These are phyloP conservation scores for Zosterops lateralis DNA, from an alignment of 2,113 vertebrate species.

Conservation along the genomic window DNA sequence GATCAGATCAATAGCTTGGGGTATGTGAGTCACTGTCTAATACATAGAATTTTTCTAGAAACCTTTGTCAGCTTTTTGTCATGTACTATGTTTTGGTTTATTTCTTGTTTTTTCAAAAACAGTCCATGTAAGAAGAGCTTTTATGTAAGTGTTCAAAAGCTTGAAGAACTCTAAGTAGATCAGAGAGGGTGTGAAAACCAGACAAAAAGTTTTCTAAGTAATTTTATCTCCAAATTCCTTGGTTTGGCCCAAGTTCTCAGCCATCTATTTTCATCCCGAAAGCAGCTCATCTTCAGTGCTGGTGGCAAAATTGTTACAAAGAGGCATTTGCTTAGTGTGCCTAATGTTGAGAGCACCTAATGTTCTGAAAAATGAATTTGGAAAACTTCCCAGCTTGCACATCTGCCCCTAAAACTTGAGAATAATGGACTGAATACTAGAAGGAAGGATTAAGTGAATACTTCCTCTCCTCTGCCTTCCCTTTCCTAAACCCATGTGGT, in stretches of 20 bases:
- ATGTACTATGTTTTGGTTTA: fast-evolving
- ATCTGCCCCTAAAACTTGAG: constrained; percentile 15
- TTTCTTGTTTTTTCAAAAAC: neutral
- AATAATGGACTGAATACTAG: neutral
- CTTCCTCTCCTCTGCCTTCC: neutral
- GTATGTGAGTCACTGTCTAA: neutral
- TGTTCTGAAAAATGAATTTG: constrained; percentile 68
- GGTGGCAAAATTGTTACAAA: constrained; percentile 54
- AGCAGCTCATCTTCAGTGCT: constrained; percentile 15
- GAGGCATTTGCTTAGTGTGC: constrained; percentile 26
- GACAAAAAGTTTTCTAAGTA: neutral
- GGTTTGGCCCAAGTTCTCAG: constrained; percentile 2
- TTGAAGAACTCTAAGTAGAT: neutral
- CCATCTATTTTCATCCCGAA: constrained; percentile 44
- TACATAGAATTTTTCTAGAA: neutral
- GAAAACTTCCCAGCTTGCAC: constrained; percentile 46
- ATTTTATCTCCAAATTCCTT: constrained; percentile 27
- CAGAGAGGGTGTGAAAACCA: neutral
- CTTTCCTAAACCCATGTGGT: neutral
- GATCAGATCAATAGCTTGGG: neutral
- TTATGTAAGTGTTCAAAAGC: neutral
- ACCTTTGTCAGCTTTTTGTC: neutral
- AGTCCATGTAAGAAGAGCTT: neutral
- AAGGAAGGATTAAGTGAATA: neutral
- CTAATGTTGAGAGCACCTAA: constrained; percentile 58